Conservation (phyloP, 2,888 invertebrate species). For the Incurvaria masculella region DNA sequence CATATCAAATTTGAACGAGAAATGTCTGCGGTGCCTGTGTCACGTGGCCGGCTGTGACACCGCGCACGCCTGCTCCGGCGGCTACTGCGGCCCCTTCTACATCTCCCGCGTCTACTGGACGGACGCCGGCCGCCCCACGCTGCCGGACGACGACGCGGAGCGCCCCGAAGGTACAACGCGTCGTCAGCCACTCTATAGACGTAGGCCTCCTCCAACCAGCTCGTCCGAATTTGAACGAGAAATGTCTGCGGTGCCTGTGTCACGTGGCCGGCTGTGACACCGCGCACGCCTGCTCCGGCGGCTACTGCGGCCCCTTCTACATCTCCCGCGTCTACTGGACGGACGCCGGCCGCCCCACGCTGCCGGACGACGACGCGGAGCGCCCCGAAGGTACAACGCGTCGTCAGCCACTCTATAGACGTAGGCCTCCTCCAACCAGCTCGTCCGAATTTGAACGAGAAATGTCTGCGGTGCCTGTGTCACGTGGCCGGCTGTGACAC, state of each 20-base stretch:
- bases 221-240: conserved; percentile 48
- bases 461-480: conserved; percentile 58
- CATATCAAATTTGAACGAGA: conserved; percentile 46
- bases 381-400: conserved; percentile 47
- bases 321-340: conserved; percentile 53
- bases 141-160: conserved; percentile 55
- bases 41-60: conserved; percentile 56
- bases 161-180: conserved; percentile 45
- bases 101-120: conserved; percentile 63
- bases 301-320: not conserved
- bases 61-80: conserved; percentile 48
- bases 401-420: too few relatives aligned
- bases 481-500: conserved; percentile 51
- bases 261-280: conserved; percentile 56
- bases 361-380: conserved; percentile 55
- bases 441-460: conserved; percentile 46
- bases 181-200: not conserved
- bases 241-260: conserved; percentile 59
- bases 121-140: conserved; percentile 57
- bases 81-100: conserved; percentile 63
- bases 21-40: conserved; percentile 59
- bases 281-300: conserved; percentile 41
- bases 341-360: conserved; percentile 57
- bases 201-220: too few relatives aligned
- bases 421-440: too few relatives aligned